These are phyloP conservation scores for Pachydiplax longipennis DNA, from an alignment of 2,888 invertebrate species.

Conservation along the genomic window DNA sequence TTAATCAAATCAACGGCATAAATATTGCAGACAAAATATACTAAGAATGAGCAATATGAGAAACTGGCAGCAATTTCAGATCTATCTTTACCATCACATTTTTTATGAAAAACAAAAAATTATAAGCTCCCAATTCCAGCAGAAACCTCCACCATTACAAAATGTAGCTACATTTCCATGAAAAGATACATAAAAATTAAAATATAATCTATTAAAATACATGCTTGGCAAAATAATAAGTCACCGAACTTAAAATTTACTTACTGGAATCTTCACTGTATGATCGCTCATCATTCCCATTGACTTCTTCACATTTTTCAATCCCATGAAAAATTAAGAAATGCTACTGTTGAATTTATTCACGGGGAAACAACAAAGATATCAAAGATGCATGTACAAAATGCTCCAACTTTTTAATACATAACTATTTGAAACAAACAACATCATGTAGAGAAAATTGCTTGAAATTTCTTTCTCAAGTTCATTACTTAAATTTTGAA, in stretches of 20 bases:
- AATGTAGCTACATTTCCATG: not conserved
- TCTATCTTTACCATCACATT: too few species aligned
- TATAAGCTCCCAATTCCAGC: not conserved
- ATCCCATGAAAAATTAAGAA: constrained; percentile 20
- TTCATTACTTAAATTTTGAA: not conserved
- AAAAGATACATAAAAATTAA: not conserved
- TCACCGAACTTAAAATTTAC: not conserved
- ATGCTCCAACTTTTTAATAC: too few species aligned
- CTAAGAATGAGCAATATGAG: too few species aligned
- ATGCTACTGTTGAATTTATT: not conserved
- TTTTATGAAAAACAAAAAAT: too few species aligned
- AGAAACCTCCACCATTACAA: not conserved
- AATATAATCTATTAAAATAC: not conserved
- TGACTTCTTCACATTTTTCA: not conserved
- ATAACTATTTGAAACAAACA: too few species aligned
- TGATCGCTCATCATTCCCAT: constrained; percentile 15
- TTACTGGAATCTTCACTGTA: constrained; percentile 19
- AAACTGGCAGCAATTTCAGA: too few species aligned
- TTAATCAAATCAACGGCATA: too few species aligned
- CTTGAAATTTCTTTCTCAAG: too few species aligned
- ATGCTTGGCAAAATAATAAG: not conserved
- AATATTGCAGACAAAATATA: too few species aligned
- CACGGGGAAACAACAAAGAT: not conserved
- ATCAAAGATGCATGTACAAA: too few species aligned
- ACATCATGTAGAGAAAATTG: too few species aligned